These are phyloP conservation scores for Trematomus loennbergii DNA, from an alignment of 2,113 vertebrate species.

Conservation along the genomic window DNA sequence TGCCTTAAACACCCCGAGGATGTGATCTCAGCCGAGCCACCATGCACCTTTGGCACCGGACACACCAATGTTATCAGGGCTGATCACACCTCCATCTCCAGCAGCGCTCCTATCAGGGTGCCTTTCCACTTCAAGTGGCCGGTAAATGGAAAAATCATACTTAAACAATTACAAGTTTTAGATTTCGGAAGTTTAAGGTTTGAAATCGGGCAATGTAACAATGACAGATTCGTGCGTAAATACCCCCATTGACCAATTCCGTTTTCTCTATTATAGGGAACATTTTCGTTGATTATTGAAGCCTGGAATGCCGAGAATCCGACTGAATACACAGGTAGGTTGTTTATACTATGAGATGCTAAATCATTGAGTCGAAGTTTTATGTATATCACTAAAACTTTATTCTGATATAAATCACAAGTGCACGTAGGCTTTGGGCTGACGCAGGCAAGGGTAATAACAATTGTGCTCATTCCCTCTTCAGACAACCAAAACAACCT, in stretches of 20 bases:
- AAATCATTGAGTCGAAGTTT: no score
- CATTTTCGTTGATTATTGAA: constrained; percentile 91
- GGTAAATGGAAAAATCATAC: constrained; percentile 77
- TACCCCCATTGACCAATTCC: neutral
- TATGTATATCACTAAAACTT: no score
- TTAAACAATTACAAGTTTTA: neutral
- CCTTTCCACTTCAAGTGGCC: constrained; percentile 93
- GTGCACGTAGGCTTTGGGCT: no score
- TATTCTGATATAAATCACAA: neutral
- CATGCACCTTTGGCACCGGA: constrained; percentile 90
- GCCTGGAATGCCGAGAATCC: constrained; percentile 88
- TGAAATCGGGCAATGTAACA: neutral
- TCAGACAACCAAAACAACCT: constrained; percentile 89
- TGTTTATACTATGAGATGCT: neutral
- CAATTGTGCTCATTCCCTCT: neutral
- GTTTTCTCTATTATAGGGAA: constrained; percentile 79
- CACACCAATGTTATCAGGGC: constrained; percentile 83
- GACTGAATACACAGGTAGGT: constrained; percentile 87
- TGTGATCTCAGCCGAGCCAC: constrained; percentile 85
- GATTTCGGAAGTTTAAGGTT: neutral
- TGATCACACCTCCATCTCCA: constrained; percentile 83
- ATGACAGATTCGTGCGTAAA: neutral
- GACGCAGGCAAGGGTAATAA: neutral
- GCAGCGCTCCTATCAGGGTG: constrained; percentile 85
- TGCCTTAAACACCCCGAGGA: constrained; percentile 90